These are phyloP conservation scores for Drosophila eohydei DNA, from an alignment of 2,888 invertebrate species.

Conservation along the genomic window DNA sequence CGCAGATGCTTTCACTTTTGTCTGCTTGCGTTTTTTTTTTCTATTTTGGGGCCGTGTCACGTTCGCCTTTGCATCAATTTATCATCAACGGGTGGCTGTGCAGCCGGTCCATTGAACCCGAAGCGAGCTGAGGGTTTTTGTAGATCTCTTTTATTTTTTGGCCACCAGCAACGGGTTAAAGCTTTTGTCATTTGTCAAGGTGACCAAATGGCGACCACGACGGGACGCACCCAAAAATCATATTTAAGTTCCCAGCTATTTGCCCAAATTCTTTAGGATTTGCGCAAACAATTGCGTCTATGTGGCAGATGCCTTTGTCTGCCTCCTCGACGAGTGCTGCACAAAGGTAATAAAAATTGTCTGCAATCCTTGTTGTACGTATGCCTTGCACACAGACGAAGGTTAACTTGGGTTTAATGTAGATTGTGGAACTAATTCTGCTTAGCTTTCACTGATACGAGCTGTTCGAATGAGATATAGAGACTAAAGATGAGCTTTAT, in stretches of 20 bases:
- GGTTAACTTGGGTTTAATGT: not conserved
- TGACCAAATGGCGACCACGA: slow-evolving; percentile 21
- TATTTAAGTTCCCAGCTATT: slow-evolving; percentile 66
- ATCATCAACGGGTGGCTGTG: slow-evolving; percentile 67
- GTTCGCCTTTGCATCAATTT: slow-evolving; percentile 73
- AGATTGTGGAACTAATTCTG: no score
- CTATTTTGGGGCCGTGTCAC: slow-evolving; percentile 72
- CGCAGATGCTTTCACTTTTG: slow-evolving; percentile 77
- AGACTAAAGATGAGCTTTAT: not conserved
- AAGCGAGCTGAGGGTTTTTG: not conserved
- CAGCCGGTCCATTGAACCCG: slow-evolving; percentile 65
- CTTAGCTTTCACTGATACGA: no score
- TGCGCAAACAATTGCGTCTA: slow-evolving; percentile 38
- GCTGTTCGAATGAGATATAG: no score
- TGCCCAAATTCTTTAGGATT: slow-evolving; percentile 53
- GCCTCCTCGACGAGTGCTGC: slow-evolving; percentile 19
- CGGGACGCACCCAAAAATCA: slow-evolving; percentile 11
- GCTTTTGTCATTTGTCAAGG: slow-evolving; percentile 50
- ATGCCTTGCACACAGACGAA: not conserved
- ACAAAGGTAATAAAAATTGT: slow-evolving; percentile 44
- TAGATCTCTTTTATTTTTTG: not conserved
- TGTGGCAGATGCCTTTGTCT: slow-evolving; percentile 19
- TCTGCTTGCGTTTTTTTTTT: slow-evolving; percentile 31
- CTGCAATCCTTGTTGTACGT: slow-evolving; percentile 20
- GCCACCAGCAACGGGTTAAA: slow-evolving; percentile 14